Conservation (phyloP, 1,140 invertebrate genomes). For the Trypoxylus dichotomus region DNA sequence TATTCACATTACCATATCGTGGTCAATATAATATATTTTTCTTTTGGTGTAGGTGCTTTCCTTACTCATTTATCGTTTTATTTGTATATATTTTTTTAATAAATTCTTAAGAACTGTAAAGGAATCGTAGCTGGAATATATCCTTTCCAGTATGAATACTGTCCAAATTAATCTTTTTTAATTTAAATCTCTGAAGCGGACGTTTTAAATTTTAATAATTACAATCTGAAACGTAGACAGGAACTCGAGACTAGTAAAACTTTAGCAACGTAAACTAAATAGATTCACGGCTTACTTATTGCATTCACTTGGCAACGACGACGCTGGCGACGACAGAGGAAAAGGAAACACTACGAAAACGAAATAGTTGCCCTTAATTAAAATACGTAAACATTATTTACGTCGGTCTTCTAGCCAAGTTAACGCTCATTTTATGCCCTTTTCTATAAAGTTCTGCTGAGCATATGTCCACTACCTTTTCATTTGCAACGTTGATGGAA, state of each 20-base stretch:
- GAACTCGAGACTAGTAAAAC: neutral
- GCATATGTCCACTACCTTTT: neutral
- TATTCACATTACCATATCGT: too few species aligned
- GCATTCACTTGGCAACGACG: neutral
- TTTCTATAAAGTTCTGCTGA: neutral
- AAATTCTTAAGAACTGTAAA: too few species aligned
- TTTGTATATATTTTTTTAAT: too few species aligned
- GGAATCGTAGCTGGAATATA: too few species aligned
- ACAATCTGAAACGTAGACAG: neutral
- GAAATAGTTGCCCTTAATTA: slow-evolving; percentile 17
- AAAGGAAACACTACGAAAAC: neutral
- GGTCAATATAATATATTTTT: too few species aligned
- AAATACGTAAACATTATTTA: slow-evolving; percentile 13
- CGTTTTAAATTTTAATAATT: neutral
- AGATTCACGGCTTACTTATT: neutral
- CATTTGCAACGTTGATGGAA: neutral
- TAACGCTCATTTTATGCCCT: neutral
- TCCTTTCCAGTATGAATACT: too few species aligned
- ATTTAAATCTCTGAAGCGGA: neutral
- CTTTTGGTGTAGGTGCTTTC: too few species aligned
- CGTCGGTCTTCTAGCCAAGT: neutral
- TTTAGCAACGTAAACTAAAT: neutral
- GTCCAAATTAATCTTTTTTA: neutral
- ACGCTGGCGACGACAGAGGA: neutral
- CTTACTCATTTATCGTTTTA: too few species aligned